Evolutionary conservation across 2,888 invertebrate species (phyloP).

Genomic region (Alsophila aescularia): DNA sequence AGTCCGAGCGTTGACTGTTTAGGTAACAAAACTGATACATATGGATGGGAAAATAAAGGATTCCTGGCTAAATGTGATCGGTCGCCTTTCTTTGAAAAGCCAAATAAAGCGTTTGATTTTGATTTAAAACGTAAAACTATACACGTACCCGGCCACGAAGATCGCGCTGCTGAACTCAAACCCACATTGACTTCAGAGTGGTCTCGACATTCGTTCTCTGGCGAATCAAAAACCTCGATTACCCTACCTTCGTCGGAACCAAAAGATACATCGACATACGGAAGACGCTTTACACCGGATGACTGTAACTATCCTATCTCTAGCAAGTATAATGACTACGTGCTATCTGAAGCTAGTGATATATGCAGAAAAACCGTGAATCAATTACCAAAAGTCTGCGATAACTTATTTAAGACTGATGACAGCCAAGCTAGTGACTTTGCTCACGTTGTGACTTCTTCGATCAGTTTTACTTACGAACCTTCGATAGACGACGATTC

Average conservation of each 20-base stretch:
- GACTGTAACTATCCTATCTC: slow-evolving; percentile 70
- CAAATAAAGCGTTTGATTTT: slow-evolving; percentile 50
- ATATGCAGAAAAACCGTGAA: slow-evolving; percentile 70
- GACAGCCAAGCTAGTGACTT: slow-evolving; percentile 81
- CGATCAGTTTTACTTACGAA: slow-evolving; percentile 81
- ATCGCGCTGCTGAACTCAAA: slow-evolving; percentile 50
- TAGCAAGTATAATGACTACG: slow-evolving; percentile 75
- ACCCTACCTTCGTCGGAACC: slow-evolving; percentile 65
- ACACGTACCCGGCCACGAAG: slow-evolving; percentile 49
- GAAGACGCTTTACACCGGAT: slow-evolving; percentile 62
- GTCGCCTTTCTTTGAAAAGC: slow-evolving; percentile 53
- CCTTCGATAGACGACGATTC: slow-evolving; percentile 78
- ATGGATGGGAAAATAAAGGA: slow-evolving; percentile 83
- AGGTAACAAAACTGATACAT: slow-evolving; percentile 76
- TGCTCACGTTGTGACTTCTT: slow-evolving; percentile 79
- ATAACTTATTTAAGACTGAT: slow-evolving; percentile 75
- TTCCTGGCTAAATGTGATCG: slow-evolving; percentile 72
- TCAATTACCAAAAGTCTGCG: slow-evolving; percentile 70
- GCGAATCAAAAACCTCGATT: slow-evolving; percentile 66
- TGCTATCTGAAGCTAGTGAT: slow-evolving; percentile 71
- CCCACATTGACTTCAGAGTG: slow-evolving; percentile 55
- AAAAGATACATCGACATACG: slow-evolving; percentile 65
- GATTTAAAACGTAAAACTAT: slow-evolving; percentile 53
- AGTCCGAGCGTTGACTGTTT: slow-evolving; percentile 73
- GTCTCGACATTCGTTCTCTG: slow-evolving; percentile 70